Conservation (phyloP, 1,140 invertebrate species). For the Plutomurus gul region DNA sequence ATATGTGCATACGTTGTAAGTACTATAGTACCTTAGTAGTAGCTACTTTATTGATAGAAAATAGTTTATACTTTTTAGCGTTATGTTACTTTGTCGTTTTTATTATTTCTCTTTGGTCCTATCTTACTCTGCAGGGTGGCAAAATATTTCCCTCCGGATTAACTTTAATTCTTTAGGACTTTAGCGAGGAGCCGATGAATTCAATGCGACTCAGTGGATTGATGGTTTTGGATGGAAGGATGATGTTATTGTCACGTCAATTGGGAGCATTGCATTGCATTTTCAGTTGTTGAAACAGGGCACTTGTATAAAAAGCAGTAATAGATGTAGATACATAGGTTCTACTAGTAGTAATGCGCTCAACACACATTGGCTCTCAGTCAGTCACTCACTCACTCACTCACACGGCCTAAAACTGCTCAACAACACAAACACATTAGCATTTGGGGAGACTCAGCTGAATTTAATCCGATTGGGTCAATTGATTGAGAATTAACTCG, state of each 20-base stretch:
- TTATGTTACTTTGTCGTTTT: slow-evolving; percentile 1
- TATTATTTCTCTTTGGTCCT: slow-evolving; percentile 31
- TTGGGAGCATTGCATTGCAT: neutral
- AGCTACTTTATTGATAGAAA: too few species aligned
- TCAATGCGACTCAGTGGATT: neutral
- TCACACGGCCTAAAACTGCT: too few species aligned
- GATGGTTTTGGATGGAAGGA: neutral
- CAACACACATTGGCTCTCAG: too few species aligned
- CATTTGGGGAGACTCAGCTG: slow-evolving; percentile 32
- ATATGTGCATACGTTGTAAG: too few species aligned
- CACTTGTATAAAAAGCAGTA: too few species aligned
- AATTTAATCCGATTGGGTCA: slow-evolving; percentile 46
- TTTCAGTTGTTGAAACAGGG: too few species aligned
- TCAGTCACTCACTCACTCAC: neutral
- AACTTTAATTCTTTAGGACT: slow-evolving; percentile 51
- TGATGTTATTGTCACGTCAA: slow-evolving; percentile 27
- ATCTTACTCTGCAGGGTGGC: slow-evolving; percentile 50
- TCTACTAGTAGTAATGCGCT: neutral
- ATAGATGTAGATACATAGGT: neutral
- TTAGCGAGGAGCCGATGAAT: slow-evolving; percentile 27
- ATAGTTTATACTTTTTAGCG: too few species aligned
- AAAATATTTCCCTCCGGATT: slow-evolving; percentile 52
- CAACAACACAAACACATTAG: neutral
- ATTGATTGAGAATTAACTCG: slow-evolving; percentile 43
- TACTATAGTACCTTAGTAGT: too few species aligned